A percentile compares a stretch with the other conserved stretches of the same genome.
These are phyloP conservation scores for Nipponia nippon DNA, from an alignment of 2,113 vertebrate species.

Conservation along the genomic window DNA sequence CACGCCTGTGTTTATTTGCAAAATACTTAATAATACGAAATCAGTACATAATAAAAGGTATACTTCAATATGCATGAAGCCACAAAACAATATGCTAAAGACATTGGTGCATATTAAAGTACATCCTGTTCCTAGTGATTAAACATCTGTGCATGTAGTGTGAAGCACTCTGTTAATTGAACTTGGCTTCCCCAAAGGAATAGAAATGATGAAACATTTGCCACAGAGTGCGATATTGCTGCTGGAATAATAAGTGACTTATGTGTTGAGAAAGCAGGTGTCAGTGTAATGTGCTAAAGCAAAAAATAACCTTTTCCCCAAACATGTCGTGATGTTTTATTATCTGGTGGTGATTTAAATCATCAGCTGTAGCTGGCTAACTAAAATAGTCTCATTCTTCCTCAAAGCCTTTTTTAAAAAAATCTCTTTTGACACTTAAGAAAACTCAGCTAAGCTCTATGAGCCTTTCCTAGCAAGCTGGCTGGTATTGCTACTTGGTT, in stretches of 20 bases:
- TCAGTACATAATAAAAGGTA: background rate
- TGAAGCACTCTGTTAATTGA: background rate
- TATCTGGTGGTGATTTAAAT: background rate
- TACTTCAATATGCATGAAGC: background rate
- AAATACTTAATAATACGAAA: background rate
- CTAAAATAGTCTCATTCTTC: background rate
- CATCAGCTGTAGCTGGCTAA: background rate
- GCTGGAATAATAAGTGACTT: background rate
- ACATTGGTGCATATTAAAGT: background rate
- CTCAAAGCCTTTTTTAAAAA: background rate
- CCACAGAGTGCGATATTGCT: background rate
- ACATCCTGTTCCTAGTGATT: conserved; percentile 1
- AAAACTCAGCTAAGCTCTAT: background rate
- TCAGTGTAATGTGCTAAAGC: background rate
- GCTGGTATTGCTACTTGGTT: background rate
- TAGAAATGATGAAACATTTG: background rate
- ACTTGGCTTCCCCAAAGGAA: background rate
- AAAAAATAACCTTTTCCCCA: background rate
- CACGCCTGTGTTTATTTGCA: background rate
- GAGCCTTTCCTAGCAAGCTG: background rate
- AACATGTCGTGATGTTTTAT: background rate
- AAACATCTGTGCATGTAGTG: background rate
- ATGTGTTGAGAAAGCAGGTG: background rate
- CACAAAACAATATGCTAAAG: background rate
- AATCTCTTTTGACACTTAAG: background rate